Conservation (phyloP, 2,888 invertebrate species). For the Aspidiotus destructor region DNA sequence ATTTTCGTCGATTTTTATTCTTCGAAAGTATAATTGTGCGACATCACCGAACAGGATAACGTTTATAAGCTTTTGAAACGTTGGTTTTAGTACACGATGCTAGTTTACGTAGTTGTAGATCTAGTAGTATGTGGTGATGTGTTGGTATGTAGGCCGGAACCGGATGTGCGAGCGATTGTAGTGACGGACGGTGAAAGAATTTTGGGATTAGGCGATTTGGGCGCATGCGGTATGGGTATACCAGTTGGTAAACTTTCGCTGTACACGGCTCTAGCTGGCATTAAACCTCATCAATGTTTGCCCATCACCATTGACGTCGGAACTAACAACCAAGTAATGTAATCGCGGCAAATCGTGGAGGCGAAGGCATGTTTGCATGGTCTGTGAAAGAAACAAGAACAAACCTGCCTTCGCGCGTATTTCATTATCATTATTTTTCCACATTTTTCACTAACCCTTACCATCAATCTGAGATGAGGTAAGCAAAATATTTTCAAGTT, state of each 20-base stretch:
- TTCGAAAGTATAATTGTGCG: too few species aligned
- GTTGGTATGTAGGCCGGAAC: slow-evolving; percentile 57
- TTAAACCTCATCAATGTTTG: slow-evolving; percentile 87
- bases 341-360: neutral
- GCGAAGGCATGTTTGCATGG: slow-evolving; percentile 10
- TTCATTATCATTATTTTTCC: neutral
- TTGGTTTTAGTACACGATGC: slow-evolving; percentile 17
- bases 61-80: neutral
- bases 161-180: slow-evolving; percentile 73
- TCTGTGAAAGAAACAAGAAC: neutral
- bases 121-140: slow-evolving; percentile 29
- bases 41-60: too few species aligned
- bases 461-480: too few species aligned
- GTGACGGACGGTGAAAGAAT: slow-evolving; percentile 98
- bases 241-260: slow-evolving; percentile 93
- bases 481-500: too few species aligned
- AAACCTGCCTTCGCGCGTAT: neutral
- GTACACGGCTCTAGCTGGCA: slow-evolving; percentile 94
- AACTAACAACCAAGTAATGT: slow-evolving; percentile 70
- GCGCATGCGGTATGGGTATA: slow-evolving; percentile 96
- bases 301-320: slow-evolving; percentile 92
- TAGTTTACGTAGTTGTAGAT: slow-evolving; percentile 17
- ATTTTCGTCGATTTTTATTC: neutral
- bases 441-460: neutral
- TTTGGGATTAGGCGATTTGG: slow-evolving; percentile 90